Evolutionary conservation across 2,797 vertebrate genomes (phyloP), one percentile per base, ranked within the genome.

Genomic region (Lutjanus argentimaculatus): DNA sequence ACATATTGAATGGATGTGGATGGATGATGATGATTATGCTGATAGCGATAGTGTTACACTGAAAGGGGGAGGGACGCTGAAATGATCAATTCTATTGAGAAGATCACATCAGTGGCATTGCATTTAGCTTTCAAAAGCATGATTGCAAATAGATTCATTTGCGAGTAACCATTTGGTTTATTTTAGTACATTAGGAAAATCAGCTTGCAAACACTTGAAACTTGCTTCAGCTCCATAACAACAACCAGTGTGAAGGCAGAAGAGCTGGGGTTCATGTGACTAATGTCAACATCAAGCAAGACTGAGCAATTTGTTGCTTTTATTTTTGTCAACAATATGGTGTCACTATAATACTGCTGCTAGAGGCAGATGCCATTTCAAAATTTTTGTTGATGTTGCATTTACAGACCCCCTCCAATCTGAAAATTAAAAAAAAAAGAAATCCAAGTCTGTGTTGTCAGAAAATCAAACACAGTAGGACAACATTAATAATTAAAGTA

Each of bases 11-110:
- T 68, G 51, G 65, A 63, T 73, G 57, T 62, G 66, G 68, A 68
- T 52, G 70, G 69, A 80, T 61, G 59, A 67, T 51, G 84, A 30
- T 59, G 48, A 71, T 75, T 48, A 72, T 73, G 72, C 43, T 45
- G 43, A 59, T 65, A 58, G 53, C 22, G 51, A 21, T 57, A 22
- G 17, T n/a, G 57, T 16, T 36, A 46, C 10, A n/a, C 30, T 17
- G 11, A 72, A 42, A 42, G 19, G 6, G 22, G 53, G 30, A 68
- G 19, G 57, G 22, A 40, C 7, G 17, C 21, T 22, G 25, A 67
- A 78, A 67, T 68, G 19, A 77, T 80, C 30, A 55, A 3, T 53
- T 62, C 9, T 66, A 25, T 61, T 67, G 52, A 67, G 22, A 40
- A 51, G 13, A 53, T 64, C 59, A 62, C 7, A 77, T 8, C 25